A percentile compares a stretch with the other conserved stretches of the same genome.
phyloP scores from a whole-genome alignment of 30 jellyfish, hydroid and myxozoan genomes.

The Nemopilema nomurai region DNA sequence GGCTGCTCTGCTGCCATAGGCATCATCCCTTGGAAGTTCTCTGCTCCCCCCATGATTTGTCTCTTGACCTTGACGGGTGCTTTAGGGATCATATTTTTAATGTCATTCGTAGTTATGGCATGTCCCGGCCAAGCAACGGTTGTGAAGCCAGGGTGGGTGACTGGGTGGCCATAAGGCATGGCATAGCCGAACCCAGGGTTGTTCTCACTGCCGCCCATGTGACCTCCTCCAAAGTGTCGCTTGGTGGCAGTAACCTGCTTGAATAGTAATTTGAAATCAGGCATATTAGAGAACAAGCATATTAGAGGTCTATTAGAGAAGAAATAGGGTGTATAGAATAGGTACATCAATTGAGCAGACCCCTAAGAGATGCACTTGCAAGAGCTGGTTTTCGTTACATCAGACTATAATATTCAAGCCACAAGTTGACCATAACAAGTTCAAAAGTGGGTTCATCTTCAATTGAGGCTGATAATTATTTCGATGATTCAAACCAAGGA shows the following conservation, averaged over 20 bases:
- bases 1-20: slow-evolving; percentile 58
- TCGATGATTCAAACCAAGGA: too few relatives aligned
- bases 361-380: too few relatives aligned
- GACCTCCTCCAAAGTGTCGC: slow-evolving; percentile 65
- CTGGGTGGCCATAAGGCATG: slow-evolving; percentile 96
- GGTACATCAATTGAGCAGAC: too few relatives aligned
- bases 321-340: too few relatives aligned
- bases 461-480: too few relatives aligned
- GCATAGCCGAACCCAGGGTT: slow-evolving; percentile 64
- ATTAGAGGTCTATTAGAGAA: too few relatives aligned
- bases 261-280: background rate
- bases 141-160: slow-evolving; percentile 97
- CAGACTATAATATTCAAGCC: too few relatives aligned
- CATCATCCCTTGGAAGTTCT: slow-evolving; percentile 52
- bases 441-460: too few relatives aligned
- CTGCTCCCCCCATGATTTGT: slow-evolving; percentile 69
- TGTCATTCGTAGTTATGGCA: slow-evolving; percentile 87
- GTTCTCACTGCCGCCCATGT: slow-evolving; percentile 22
- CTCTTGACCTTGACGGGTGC: slow-evolving; percentile 71
- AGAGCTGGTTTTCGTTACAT: too few relatives aligned
- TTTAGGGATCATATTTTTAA: slow-evolving; percentile 67
- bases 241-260: slow-evolving; percentile 59
- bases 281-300: too few relatives aligned
- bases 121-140: slow-evolving; percentile 98
- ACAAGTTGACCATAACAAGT: too few relatives aligned